A percentile compares a stretch with the other conserved stretches of the same genome.
Conservation (phyloP, 2,113 vertebrate genomes). For the Corydoras sp. region DNA sequence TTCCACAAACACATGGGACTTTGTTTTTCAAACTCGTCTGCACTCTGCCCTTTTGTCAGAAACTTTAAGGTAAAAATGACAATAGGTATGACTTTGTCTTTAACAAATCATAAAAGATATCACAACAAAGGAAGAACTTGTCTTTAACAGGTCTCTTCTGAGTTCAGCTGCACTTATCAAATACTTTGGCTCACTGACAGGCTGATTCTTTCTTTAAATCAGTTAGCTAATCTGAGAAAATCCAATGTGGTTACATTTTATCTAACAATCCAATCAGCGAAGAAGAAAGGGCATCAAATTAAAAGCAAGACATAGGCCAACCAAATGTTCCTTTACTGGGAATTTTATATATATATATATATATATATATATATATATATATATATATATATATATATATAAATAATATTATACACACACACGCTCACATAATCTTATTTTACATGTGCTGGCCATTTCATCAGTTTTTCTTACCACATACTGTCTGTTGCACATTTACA, state of each 20-base stretch:
- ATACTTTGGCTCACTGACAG: conserved; percentile 17
- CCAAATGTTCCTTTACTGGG: background rate
- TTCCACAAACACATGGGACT: background rate
- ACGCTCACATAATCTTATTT: too few relatives aligned
- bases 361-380: too few relatives aligned
- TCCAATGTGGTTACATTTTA: conserved; percentile 11
- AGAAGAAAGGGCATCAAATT: background rate
- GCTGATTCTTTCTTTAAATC: conserved; percentile 17
- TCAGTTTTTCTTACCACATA: too few relatives aligned
- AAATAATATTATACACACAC: too few relatives aligned
- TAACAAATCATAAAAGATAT: conserved; percentile 6
- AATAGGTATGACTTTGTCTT: conserved; percentile 9
- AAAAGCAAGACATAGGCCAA: background rate
- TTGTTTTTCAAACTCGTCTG: conserved; percentile 10
- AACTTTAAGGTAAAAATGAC: conserved; percentile 14
- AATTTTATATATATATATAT: too few relatives aligned
- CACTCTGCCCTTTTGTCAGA: conserved; percentile 10
- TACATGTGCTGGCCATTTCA: too few relatives aligned
- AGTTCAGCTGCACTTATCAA: conserved; percentile 21
- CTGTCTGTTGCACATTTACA: too few relatives aligned
- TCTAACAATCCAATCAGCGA: background rate
- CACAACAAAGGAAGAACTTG: conserved; percentile 12
- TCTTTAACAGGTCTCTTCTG: conserved; percentile 32
- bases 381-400: too few relatives aligned
- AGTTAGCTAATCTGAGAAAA: conserved; percentile 18